A percentile compares a stretch with the other conserved stretches of the same genome.
phyloP scores from a whole-genome alignment of 2,888 invertebrate genomes.

The Anthrax anthrax region DNA sequence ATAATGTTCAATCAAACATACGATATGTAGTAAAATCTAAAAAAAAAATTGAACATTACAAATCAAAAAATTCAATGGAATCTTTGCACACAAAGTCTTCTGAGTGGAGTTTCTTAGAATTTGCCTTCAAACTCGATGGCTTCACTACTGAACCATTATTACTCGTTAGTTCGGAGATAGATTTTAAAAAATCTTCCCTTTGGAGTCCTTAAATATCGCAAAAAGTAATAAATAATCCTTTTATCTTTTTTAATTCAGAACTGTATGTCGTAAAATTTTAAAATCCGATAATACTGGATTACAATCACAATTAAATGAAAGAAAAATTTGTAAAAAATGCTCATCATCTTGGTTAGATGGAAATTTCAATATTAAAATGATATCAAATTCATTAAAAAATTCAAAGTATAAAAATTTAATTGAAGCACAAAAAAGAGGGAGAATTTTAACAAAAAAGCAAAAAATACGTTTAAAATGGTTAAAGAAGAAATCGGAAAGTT shows the following conservation, averaged over 20 bases:
- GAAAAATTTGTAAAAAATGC: constrained; percentile 11
- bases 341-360: constrained; percentile 11
- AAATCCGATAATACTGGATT: neutral
- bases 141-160: too few relatives aligned
- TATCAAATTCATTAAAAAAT: constrained; percentile 1
- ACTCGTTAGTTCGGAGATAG: too few relatives aligned
- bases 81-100: too few relatives aligned
- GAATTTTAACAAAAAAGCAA: constrained; percentile 3
- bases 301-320: constrained; percentile 5
- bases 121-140: too few relatives aligned
- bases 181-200: too few relatives aligned
- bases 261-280: neutral
- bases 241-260: neutral
- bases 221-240: too few relatives aligned
- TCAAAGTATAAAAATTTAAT: constrained; percentile 2
- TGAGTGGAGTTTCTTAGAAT: too few relatives aligned
- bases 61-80: neutral
- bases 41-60: too few relatives aligned
- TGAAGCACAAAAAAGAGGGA: neutral
- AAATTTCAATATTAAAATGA: constrained; percentile 2
- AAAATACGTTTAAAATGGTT: constrained; percentile 8
- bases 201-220: too few relatives aligned
- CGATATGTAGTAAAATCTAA: too few relatives aligned
- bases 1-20: too few relatives aligned
- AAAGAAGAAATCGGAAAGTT: neutral